Conservation (phyloP, 2,888 invertebrate species). For the Netelia inedita region DNA sequence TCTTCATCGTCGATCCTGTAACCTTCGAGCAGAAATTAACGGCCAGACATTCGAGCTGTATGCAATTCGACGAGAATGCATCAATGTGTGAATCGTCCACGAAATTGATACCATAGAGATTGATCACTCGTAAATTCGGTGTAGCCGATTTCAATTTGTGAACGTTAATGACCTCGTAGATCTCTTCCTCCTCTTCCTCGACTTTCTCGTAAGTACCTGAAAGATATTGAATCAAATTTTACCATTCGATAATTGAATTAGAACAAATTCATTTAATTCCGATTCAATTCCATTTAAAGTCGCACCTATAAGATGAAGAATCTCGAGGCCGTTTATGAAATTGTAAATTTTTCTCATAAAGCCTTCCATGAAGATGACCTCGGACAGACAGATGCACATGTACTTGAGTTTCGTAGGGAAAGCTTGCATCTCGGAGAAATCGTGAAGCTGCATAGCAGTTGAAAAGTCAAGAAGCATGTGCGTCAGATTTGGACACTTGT, state of each 20-base stretch:
- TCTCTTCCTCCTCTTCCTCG: conserved; percentile 99
- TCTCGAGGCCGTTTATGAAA: conserved; percentile 99
- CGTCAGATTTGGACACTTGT: conserved; percentile 97
- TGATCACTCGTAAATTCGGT: conserved; percentile 98
- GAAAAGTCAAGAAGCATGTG: conserved; percentile 99
- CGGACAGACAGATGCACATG: conserved; percentile 98
- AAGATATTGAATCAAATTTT: conserved; percentile 22
- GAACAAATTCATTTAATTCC: background rate
- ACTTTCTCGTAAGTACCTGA: conserved; percentile 98
- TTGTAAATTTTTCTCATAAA: conserved; percentile 99
- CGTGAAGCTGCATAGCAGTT: conserved; percentile 99
- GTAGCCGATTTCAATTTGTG: conserved; percentile 99
- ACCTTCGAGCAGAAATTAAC: conserved; percentile 99
- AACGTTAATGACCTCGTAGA: conserved; percentile 99
- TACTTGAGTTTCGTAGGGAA: conserved; percentile 99
- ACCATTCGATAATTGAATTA: background rate
- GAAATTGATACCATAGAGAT: conserved; percentile 99
- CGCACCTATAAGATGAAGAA: conserved; percentile 97
- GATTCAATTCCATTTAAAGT: too few relatives aligned
- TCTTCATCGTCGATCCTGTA: conserved; percentile 97
- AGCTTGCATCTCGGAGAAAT: conserved; percentile 99
- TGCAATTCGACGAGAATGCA: conserved; percentile 98
- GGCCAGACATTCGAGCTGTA: conserved; percentile 98
- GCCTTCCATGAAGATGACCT: conserved; percentile 99
- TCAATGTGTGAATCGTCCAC: conserved; percentile 99